Evolutionary conservation across 2,888 invertebrate genomes (phyloP), one percentile per base, ranked within the genome.

Genomic region (Ommatoiulus sabulosus): DNA sequence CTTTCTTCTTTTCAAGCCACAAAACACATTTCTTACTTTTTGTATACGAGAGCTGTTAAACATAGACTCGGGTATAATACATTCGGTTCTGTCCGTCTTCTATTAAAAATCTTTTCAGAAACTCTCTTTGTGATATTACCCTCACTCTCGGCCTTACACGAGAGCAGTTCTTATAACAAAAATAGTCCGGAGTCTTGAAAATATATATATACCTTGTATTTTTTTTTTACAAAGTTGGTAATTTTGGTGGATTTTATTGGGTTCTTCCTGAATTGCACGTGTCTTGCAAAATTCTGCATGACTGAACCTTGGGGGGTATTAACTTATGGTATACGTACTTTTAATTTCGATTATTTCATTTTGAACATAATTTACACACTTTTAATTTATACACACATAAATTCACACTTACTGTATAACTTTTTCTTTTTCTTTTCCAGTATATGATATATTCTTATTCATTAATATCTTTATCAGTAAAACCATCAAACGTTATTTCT

Each of bases 21-120:
- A 24, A 63, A 63, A 72, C 10, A 10, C 24, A 72, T 72, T 72
- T 72, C 72, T 72, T 24, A 72, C 10, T 72, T 72, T 72, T 72
- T 72, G 72, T 72, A 8, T 20, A 8, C 72, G 72, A 0, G 72
- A 72, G 72, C 20, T 72, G 57, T 57, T n/a, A n/a, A 57, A 57
- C 15, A 17, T 72, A 6, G 3, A 24, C 24, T 24, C 7, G 24
- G 10, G 24, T 72, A 24, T 24, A 72, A 72, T 72, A 24, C 24
- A 24, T 72, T 72, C 72, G 72, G 72, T 24, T 72, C 24, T 72
- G 72, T 72, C 24, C 24, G 24, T 24, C 72, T 72, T 72, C 24
- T 72, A 72, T 72, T 72, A 72, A 72, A 72, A 72, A 72, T 72
- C 72, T 72, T 72, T 72, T 72, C 72, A 72, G 20, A 63, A 7